phyloP scores from a whole-genome alignment of 2,888 invertebrate species.

The Leptinotarsa juncta region DNA sequence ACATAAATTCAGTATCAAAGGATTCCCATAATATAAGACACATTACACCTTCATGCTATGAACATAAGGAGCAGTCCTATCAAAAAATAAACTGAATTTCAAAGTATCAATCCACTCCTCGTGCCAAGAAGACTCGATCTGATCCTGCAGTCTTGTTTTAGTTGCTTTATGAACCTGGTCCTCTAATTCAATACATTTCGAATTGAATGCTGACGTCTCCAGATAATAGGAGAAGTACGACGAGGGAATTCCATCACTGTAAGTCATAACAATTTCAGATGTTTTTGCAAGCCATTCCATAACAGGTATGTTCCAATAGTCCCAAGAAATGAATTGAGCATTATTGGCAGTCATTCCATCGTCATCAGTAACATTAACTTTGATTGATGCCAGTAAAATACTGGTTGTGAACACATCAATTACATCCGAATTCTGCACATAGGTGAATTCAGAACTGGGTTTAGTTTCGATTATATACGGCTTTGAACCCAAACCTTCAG shows the following conservation, averaged over 20 bases:
- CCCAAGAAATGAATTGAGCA: conserved; percentile 59
- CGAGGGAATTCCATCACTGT: conserved; percentile 44
- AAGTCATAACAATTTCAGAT: conserved; percentile 54
- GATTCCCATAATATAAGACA: neutral
- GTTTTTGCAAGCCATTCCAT: conserved; percentile 63
- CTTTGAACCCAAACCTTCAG: conserved; percentile 11
- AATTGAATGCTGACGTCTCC: conserved; percentile 55
- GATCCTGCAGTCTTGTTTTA: conserved; percentile 63
- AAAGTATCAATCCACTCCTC: conserved; percentile 63
- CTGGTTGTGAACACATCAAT: conserved; percentile 61
- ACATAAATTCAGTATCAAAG: too few relatives aligned
- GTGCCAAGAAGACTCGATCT: conserved; percentile 64
- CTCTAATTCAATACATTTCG: conserved; percentile 58
- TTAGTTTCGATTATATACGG: conserved; percentile 40
- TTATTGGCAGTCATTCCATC: conserved; percentile 35
- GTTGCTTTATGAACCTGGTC: conserved; percentile 63
- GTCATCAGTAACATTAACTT: conserved; percentile 32
- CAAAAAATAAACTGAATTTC: conserved; percentile 42
- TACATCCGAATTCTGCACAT: conserved; percentile 50
- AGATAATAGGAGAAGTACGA: conserved; percentile 46
- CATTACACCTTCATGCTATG: conserved; percentile 42
- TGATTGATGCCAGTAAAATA: conserved; percentile 60
- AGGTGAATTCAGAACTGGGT: conserved; percentile 31
- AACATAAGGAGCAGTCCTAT: conserved; percentile 37
- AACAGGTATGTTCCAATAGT: conserved; percentile 64